Evolutionary conservation across 1,140 invertebrate species (phyloP).

Genomic region (Lasioglossum albipes): DNA sequence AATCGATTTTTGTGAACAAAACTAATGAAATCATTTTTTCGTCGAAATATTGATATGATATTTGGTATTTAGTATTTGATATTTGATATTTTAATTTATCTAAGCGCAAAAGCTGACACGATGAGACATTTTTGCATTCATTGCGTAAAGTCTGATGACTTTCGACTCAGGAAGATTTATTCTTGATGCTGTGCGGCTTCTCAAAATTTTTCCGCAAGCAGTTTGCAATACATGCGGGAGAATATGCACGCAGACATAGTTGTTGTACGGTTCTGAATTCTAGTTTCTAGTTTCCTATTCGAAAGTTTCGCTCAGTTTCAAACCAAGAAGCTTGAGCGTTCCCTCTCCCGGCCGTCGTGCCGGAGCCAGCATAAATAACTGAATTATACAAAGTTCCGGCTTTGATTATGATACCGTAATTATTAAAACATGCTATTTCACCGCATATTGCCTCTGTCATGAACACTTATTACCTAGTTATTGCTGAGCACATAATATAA

Average conservation of each 20-base stretch:
- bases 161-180: neutral
- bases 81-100: too few relatives aligned
- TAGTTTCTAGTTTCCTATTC: conserved; percentile 13
- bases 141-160: neutral
- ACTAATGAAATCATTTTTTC: too few relatives aligned
- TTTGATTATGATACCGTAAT: conserved; percentile 22
- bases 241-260: conserved; percentile 20
- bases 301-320: conserved; percentile 25
- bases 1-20: too few relatives aligned
- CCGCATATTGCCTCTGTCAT: neutral
- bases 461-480: neutral
- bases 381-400: conserved; percentile 23
- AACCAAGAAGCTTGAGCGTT: conserved; percentile 5
- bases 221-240: neutral
- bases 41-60: too few relatives aligned
- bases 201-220: neutral
- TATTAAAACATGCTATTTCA: conserved; percentile 20
- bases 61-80: too few relatives aligned
- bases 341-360: too few relatives aligned
- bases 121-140: too few relatives aligned
- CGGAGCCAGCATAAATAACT: conserved; percentile 15
- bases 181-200: too few relatives aligned
- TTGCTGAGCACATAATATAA: neutral
- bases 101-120: too few relatives aligned
- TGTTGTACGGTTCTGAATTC: neutral